Evolutionary conservation across 2,888 invertebrate genomes (phyloP).

Genomic region (Nasonovia ribisnigri): DNA sequence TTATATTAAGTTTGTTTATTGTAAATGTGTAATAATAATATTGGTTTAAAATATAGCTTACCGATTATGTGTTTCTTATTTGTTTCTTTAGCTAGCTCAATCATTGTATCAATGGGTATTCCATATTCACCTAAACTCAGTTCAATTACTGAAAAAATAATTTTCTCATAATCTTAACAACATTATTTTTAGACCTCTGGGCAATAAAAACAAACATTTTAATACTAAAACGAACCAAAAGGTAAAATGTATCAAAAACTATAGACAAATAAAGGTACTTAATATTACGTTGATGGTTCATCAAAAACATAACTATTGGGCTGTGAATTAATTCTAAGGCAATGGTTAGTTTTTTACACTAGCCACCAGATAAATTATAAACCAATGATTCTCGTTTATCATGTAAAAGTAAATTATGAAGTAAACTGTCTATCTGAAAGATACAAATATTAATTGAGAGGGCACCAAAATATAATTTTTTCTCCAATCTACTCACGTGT

Average conservation of each 20-base stretch:
- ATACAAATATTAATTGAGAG: not conserved
- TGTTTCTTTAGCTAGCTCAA: conserved; percentile 77
- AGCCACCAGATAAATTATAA: conserved; percentile 53
- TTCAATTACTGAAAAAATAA: conserved; percentile 78
- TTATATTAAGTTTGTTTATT: not conserved
- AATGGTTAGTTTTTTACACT: conserved; percentile 50
- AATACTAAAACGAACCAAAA: not conserved
- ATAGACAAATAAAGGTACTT: not conserved
- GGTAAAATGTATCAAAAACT: not conserved
- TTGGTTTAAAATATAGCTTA: not conserved
- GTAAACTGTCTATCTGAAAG: conserved; percentile 38
- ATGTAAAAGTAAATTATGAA: conserved; percentile 45
- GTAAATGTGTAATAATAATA: not conserved
- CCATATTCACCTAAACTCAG: conserved; percentile 86
- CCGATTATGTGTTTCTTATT: conserved; percentile 72
- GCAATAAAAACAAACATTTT: conserved; percentile 68
- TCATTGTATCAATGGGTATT: conserved; percentile 72
- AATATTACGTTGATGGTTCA: conserved; percentile 58
- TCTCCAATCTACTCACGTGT: not conserved
- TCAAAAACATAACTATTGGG: conserved; percentile 62
- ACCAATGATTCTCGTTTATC: conserved; percentile 44
- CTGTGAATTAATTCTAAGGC: conserved; percentile 61
- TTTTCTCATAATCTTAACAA: conserved; percentile 81
- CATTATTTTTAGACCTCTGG: conserved; percentile 85
- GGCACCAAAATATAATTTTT: not conserved